Evolutionary conservation across 2,113 vertebrate genomes (phyloP).

Genomic region (Amazona guildingii): DNA sequence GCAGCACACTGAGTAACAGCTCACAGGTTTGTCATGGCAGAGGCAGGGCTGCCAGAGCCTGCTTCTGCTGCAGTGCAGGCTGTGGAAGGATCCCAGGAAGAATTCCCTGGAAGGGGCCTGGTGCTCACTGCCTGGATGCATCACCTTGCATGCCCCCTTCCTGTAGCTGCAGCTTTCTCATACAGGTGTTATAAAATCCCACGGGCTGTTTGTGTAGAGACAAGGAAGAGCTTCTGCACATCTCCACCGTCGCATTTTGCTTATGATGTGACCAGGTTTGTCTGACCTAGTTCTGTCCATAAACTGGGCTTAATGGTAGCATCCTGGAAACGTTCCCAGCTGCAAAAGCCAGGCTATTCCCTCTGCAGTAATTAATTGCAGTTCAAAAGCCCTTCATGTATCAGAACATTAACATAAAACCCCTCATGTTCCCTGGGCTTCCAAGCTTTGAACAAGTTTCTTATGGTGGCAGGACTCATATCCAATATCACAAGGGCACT

Average conservation of each 20-base stretch:
- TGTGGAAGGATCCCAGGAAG: background rate
- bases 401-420: conserved; percentile 28
- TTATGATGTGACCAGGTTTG: conserved; percentile 41
- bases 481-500: background rate
- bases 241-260: background rate
- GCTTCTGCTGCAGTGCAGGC: fast-evolving
- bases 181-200: background rate
- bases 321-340: conserved; percentile 46
- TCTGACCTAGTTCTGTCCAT: conserved; percentile 56
- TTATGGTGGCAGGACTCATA: background rate
- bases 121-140: background rate
- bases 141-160: conserved; percentile 6
- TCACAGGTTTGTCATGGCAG: background rate
- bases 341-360: conserved; percentile 39
- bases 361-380: conserved; percentile 48
- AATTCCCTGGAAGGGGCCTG: background rate
- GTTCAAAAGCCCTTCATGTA: conserved; percentile 44
- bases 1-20: background rate
- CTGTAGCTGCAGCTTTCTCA: background rate
- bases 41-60: background rate
- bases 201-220: background rate
- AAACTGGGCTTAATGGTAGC: conserved; percentile 46
- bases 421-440: background rate
- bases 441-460: conserved; percentile 48
- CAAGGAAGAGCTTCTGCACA: background rate